Evolutionary conservation across 2,113 vertebrate species (phyloP), one percentile per base, ranked within the genome.

Genomic region (Panurus biarmicus): DNA sequence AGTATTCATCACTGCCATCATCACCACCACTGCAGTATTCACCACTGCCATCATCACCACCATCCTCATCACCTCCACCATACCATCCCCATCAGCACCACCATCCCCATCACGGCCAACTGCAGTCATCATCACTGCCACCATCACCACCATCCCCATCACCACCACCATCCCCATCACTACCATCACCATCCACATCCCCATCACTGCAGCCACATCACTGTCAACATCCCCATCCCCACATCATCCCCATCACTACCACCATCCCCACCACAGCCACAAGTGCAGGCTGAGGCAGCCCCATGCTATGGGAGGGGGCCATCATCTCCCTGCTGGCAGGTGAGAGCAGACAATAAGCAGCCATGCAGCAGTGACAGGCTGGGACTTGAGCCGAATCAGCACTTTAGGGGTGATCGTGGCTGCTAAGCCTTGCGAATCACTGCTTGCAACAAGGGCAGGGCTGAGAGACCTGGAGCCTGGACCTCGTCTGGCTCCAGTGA

Each of bases 391-490:
- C 90, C n/a, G 72, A 75, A 93, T 95, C 89, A 91, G 96, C 90
- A 94, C 66, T 95, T 88, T 13, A 26, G 74, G 50, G 64, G 85
- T 2, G 21, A 82, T 61, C 11, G 4, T 38, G 45, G 90, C 80
- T 84, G 85, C 81, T 92, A 75, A 95, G 87, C 93, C 87, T 76
- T 44, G 73, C 4, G 78, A 96, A 93, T 83, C 47, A 11, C 72
- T 61, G 67, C 66, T 92, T 7, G 10, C 89, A 96, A 87, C 22
- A 15, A 71, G 89, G 91, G 85, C 93, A 75, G 61, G 82, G 87
- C 89, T 81, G 89, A 40, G 81, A 93, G 94, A 95, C 92, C 85
- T 70, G 91, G 91, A 97, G 95, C 67, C 91, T 93, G 92, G 89
- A 96, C 85, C 29, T 19, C 2, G 70, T 74, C 94, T 65, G 90